Percentiles rank a stretch among this genome's conserved stretches.
Evolutionary conservation across 2,888 invertebrate species (phyloP).

Genomic region (Pristionchus fissidentatus): DNA sequence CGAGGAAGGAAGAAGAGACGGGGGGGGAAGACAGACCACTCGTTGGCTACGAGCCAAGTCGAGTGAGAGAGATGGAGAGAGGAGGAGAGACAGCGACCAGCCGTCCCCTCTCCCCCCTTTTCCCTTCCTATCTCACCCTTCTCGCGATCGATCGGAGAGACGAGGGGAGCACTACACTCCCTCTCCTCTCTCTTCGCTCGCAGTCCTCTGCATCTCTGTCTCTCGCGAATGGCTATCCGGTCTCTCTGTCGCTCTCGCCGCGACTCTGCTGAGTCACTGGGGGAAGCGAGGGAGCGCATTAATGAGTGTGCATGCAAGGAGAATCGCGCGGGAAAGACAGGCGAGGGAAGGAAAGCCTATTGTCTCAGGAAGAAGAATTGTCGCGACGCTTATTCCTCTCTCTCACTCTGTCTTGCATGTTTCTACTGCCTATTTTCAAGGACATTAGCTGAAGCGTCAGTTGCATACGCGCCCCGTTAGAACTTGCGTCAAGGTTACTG

Average conservation of each 20-base stretch:
- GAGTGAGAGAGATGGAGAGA: slow-evolving; percentile 34
- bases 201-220: slow-evolving; percentile 41
- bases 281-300: slow-evolving; percentile 25
- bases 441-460: not conserved
- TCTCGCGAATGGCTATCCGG: slow-evolving; percentile 11
- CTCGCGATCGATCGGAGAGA: slow-evolving; percentile 44
- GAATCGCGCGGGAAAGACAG: slow-evolving; percentile 41
- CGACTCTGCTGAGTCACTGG: slow-evolving; percentile 37
- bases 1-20: slow-evolving; percentile 7
- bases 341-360: not conserved
- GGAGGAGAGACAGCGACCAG: slow-evolving; percentile 29
- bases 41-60: slow-evolving; percentile 49
- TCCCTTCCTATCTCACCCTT: slow-evolving; percentile 13
- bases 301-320: slow-evolving; percentile 30
- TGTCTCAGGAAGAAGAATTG: not conserved
- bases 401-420: not conserved
- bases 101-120: slow-evolving; percentile 36
- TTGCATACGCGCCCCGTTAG: not conserved
- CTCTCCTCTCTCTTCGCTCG: slow-evolving; percentile 37
- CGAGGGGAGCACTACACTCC: slow-evolving; percentile 37
- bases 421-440: not conserved
- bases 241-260: slow-evolving; percentile 18
- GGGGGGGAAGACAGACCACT: slow-evolving; percentile 30
- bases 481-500: not conserved
- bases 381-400: not conserved